Evolutionary conservation across 1,140 invertebrate genomes (phyloP), one percentile per base, ranked within the genome.

Genomic region (Lepidurus packardi): DNA sequence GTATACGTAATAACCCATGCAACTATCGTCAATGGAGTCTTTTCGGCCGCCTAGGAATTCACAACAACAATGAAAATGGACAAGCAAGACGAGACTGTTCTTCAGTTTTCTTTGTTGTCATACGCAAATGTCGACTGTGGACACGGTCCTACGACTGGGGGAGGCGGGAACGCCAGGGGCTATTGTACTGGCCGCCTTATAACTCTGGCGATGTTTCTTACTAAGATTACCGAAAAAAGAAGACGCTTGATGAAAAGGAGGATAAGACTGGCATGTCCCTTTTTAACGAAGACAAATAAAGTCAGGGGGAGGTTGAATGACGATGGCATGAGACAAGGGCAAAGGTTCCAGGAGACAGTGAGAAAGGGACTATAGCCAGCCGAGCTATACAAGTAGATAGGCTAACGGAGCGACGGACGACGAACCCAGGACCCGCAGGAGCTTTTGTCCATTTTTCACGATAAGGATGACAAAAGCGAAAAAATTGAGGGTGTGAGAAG

Each of bases 271-370:
- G 53, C 53, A 65, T 65, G 53, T 65, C 53, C 21, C 53, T 65
- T 65, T 65, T 65, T 65, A 65, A 65, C 53, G 53, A 65, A 65
- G 53, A 65, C 53, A 65, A 65, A 65, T 65, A 65, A 65, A 65
- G 53, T 65, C 53, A 65, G 53, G 21, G 21, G 53, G 21, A 65
- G 53, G 53, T 65, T 65, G 53, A 65, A 65, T 65, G 21, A 65
- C 53, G 53, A 65, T 4, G 53, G 53, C 21, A 65, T 13, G 53
- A 21, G 53, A 65, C 53, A 65, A 65, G 53, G 53, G 53, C n/a
- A 65, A 65, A 65, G 53, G 53, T 65, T 65, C 21, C 53, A n/a
- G 1, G 53, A 65, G 53, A 65, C 53, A 65, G 53, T n/a, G 53
- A 65, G 53, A 65, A 65, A 65, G 53, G 21, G 53, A 65, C 53